Conservation (phyloP, 2,888 invertebrate genomes). For the Sminthurides aquaticus region DNA sequence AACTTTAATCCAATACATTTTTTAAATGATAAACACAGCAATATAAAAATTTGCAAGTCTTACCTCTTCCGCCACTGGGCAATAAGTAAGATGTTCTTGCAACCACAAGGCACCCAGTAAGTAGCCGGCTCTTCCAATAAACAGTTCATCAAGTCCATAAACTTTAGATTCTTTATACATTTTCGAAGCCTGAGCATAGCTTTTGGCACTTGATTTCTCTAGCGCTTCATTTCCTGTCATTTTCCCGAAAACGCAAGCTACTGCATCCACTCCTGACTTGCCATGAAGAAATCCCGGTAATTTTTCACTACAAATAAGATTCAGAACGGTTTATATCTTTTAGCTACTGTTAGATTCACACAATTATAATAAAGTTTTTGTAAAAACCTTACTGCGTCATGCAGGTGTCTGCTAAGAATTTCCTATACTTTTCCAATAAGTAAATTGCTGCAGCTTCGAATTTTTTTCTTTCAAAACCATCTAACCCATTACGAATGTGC, state of each 20-base stretch:
- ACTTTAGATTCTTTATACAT: conserved; percentile 54
- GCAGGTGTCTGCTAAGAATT: background rate
- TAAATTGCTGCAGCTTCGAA: conserved; percentile 16
- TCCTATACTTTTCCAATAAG: conserved; percentile 10
- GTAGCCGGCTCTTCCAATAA: conserved; percentile 78
- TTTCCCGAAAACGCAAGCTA: conserved; percentile 59
- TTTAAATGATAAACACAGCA: background rate
- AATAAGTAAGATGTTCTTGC: conserved; percentile 36
- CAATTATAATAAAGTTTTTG: background rate
- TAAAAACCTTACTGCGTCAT: background rate
- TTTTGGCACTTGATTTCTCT: conserved; percentile 45
- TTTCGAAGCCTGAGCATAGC: conserved; percentile 49
- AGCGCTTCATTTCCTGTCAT: conserved; percentile 50
- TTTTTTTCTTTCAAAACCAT: conserved; percentile 26
- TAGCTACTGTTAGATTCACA: background rate
- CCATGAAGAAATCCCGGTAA: conserved; percentile 69
- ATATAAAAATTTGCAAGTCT: background rate
- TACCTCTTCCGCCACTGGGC: conserved; percentile 33
- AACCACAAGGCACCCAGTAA: conserved; percentile 70
- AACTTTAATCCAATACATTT: too few species aligned
- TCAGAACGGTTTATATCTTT: background rate
- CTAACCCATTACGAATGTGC: conserved; percentile 49
- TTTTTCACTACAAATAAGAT: conserved; percentile 44
- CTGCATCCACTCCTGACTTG: conserved; percentile 66
- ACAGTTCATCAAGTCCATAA: conserved; percentile 65